Evolutionary conservation across 37 sponge, comb jelly and placozoan genomes (phyloP).

Genomic region (Ianthella basta): DNA sequence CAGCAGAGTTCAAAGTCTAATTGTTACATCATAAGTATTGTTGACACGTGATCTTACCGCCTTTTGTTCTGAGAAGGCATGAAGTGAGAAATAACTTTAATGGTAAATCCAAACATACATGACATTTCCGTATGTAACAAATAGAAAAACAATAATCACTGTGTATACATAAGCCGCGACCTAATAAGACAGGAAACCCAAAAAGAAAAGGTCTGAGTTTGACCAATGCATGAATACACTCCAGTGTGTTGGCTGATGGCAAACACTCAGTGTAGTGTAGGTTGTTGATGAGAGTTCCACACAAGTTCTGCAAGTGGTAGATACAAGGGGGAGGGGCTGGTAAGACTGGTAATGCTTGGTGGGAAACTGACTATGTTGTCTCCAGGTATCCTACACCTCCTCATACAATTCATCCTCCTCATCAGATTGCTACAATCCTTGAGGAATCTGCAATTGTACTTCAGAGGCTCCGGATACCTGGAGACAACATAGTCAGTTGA

Average conservation of each 20-base stretch:
- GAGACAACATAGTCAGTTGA: too few species aligned
- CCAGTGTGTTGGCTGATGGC: background rate
- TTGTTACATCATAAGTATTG: background rate
- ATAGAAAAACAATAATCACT: background rate
- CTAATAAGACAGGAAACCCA: too few species aligned
- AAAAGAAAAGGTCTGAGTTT: too few species aligned
- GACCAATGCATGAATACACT: background rate
- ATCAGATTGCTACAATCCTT: conserved; percentile 29
- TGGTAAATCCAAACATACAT: background rate
- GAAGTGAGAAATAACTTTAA: background rate
- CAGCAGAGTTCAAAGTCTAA: background rate
- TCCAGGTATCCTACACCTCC: too few species aligned
- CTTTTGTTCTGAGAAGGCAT: background rate
- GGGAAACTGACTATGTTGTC: too few species aligned
- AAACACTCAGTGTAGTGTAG: background rate
- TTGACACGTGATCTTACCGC: background rate
- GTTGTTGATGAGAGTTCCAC: too few species aligned
- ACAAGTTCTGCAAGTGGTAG: background rate
- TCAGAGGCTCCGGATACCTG: too few species aligned
- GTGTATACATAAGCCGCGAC: too few species aligned
- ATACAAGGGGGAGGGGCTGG: background rate
- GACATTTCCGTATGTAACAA: background rate
- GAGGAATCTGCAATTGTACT: background rate
- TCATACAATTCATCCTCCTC: too few species aligned
- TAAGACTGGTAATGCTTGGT: too few species aligned